Conservation (phyloP, 1,140 invertebrate species). For the Bombus confusus region DNA sequence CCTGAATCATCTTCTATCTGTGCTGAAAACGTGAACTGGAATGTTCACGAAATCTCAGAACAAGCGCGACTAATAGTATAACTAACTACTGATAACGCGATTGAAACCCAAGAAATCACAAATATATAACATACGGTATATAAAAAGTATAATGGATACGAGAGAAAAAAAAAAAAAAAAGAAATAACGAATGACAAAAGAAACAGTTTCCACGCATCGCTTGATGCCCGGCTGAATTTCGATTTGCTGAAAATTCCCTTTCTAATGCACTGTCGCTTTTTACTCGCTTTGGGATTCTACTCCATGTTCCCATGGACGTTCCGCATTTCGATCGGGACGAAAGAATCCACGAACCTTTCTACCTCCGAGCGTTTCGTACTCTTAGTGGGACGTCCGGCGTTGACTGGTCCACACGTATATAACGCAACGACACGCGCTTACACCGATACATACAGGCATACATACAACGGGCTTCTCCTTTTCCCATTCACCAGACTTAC, state of each 20-base stretch:
- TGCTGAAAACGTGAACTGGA: no score
- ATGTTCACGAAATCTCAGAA: no score
- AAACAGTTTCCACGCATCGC: not conserved
- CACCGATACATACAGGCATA: not conserved
- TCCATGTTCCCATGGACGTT: conserved; percentile 49
- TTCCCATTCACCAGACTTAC: conserved; percentile 49
- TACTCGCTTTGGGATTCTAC: conserved; percentile 38
- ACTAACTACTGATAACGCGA: no score
- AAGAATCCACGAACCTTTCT: conserved; percentile 46
- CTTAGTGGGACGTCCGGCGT: conserved; percentile 42
- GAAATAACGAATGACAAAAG: not conserved
- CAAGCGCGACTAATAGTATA: no score
- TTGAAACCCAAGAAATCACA: no score
- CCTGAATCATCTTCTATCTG: no score
- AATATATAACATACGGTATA: no score
- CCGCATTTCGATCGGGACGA: conserved; percentile 46
- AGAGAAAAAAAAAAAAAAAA: not conserved
- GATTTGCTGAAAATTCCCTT: conserved; percentile 36
- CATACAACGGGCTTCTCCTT: conserved; percentile 8
- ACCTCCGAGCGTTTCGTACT: conserved; percentile 44
- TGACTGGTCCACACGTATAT: conserved; percentile 8
- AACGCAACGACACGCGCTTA: not conserved
- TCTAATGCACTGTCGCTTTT: conserved; percentile 28
- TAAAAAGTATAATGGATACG: no score
- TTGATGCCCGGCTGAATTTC: conserved; percentile 12